phyloP scores from a whole-genome alignment of 2,888 invertebrate species.

The Stenolophus ochropezus region DNA sequence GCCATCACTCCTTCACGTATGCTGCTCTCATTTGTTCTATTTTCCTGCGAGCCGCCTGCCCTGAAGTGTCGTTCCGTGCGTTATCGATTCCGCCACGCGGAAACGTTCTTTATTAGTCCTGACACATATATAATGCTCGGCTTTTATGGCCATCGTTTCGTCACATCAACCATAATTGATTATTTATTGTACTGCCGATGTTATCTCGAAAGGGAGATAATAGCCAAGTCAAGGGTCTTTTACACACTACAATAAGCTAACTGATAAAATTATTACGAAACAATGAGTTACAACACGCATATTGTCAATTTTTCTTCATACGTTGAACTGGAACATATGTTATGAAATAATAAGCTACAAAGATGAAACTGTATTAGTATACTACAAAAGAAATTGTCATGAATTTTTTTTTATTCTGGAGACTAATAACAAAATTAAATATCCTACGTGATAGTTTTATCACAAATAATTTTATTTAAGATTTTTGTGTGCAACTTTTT shows the following conservation, averaged over 20 bases:
- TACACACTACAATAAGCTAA: not conserved
- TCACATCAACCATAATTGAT: constrained; percentile 37
- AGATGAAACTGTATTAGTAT: too few species aligned
- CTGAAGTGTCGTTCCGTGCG: constrained; percentile 27
- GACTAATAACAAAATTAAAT: too few species aligned
- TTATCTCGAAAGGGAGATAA: constrained; percentile 25
- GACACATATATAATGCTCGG: constrained; percentile 44
- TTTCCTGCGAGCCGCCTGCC: constrained; percentile 26
- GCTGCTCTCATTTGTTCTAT: constrained; percentile 40
- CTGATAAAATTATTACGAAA: not conserved
- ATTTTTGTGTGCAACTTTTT: too few species aligned
- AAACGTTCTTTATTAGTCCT: constrained; percentile 49
- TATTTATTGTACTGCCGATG: constrained; percentile 31
- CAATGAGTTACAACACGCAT: not conserved
- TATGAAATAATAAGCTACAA: too few species aligned
- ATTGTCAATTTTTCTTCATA: not conserved
- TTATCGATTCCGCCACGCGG: constrained; percentile 44
- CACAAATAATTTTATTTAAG: too few species aligned
- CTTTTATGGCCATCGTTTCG: constrained; percentile 34
- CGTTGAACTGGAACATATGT: too few species aligned
- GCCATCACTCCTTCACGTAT: constrained; percentile 21
- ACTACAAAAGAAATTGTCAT: too few species aligned
- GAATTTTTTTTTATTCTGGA: too few species aligned
- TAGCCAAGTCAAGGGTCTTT: not conserved
- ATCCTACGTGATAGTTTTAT: too few species aligned